Percentiles rank a stretch among this genome's conserved stretches.
Conservation (phyloP, 2,113 vertebrate genomes). For the Aviceda subcristata region DNA sequence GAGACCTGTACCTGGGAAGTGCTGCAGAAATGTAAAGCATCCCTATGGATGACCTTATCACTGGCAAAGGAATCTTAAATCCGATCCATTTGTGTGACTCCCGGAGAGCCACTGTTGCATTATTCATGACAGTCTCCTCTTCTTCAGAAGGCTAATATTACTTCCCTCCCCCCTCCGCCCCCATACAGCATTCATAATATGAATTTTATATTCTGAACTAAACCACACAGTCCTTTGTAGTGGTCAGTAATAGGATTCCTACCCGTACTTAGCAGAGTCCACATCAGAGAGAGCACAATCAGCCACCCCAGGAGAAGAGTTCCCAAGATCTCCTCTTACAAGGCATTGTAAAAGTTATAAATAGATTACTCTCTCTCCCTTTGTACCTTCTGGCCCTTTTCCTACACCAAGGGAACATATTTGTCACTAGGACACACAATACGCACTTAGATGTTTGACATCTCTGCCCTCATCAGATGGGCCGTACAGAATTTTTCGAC, state of each 20-base stretch:
- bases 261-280: constrained; percentile 50
- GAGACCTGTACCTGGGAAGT: constrained; percentile 25
- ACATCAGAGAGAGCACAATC: constrained; percentile 66
- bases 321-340: constrained; percentile 81
- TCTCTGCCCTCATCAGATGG: constrained; percentile 64
- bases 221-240: constrained; percentile 66
- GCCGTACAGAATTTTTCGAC: background rate
- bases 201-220: constrained; percentile 69
- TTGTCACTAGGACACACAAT: constrained; percentile 72
- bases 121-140: constrained; percentile 62
- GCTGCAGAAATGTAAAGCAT: constrained; percentile 27
- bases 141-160: constrained; percentile 70
- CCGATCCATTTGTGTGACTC: constrained; percentile 53
- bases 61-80: constrained; percentile 65
- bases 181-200: constrained; percentile 70
- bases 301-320: constrained; percentile 68
- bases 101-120: constrained; percentile 64
- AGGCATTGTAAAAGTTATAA: constrained; percentile 67
- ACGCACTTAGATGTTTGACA: constrained; percentile 57
- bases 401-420: constrained; percentile 59
- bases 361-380: constrained; percentile 65
- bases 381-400: constrained; percentile 50
- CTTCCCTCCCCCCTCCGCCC: constrained; percentile 36
- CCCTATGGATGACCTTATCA: constrained; percentile 42
- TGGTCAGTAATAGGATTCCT: constrained; percentile 67